These are phyloP conservation scores for Ammodytes marinus DNA, from an alignment of 2,113 vertebrate genomes.

Conservation along the genomic window DNA sequence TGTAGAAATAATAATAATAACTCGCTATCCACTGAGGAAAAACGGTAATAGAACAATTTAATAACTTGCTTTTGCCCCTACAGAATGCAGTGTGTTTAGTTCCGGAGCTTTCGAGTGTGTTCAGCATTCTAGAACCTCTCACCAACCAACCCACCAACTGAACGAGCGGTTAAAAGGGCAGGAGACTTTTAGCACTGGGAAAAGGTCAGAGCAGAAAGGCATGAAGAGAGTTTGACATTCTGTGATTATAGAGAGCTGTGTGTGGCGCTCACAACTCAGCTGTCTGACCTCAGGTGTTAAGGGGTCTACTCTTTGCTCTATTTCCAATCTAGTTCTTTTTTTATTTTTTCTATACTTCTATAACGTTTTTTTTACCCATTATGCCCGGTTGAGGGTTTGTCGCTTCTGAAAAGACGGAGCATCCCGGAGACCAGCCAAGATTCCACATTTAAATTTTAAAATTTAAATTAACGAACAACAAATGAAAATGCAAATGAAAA, in stretches of 20 bases:
- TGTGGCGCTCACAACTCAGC: conserved; percentile 10
- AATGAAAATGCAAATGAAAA: too few species aligned
- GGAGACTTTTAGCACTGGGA: conserved; percentile 45
- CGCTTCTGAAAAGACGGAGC: neutral
- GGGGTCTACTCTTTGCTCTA: neutral
- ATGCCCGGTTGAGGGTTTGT: neutral
- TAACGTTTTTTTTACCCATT: neutral
- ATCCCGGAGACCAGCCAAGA: too few species aligned
- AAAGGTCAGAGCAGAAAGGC: conserved; percentile 79
- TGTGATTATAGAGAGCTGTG: conserved; percentile 66
- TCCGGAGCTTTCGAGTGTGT: conserved; percentile 31
- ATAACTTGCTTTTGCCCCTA: conserved; percentile 42
- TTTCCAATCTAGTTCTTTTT: neutral
- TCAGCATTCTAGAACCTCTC: conserved; percentile 43
- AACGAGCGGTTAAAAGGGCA: conserved; percentile 62
- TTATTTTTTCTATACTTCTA: neutral
- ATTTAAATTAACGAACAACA: too few species aligned
- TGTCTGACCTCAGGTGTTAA: conserved; percentile 12
- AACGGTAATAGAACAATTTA: conserved; percentile 55
- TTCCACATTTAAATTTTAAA: too few species aligned
- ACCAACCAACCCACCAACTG: neutral
- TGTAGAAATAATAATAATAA: conserved; percentile 21
- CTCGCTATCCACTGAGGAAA: conserved; percentile 12
- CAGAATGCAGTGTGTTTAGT: conserved; percentile 40
- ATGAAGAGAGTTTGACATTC: conserved; percentile 76